Evolutionary conservation across 2,113 vertebrate genomes (phyloP), one percentile per base, ranked within the genome.

Genomic region (Oxygymnocypris stewartii): DNA sequence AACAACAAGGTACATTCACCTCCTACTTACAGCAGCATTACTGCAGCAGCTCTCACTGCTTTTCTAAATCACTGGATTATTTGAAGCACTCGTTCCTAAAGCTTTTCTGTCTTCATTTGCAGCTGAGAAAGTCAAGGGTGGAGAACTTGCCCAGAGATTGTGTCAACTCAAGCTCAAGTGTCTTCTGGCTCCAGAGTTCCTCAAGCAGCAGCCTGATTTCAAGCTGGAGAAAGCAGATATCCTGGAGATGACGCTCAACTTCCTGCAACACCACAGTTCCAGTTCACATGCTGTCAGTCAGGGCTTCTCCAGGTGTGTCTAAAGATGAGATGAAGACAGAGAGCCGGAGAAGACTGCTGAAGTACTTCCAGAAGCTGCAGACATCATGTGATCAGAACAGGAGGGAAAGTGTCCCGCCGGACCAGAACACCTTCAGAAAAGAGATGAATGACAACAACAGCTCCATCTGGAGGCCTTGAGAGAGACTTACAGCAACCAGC

Each of bases 151-250:
- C 31, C 18, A 89, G 90, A 51, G 14, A 51, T 51, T 0, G 14
- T 51, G 1, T 51, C 49, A 51, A 16, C 49, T 49, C 12, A 4
- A 51, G 49, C 49, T 51, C 76, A 85, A 89, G 57, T 80, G 89
- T 78, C 73, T 71, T 78, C 76, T 77, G 75, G 47, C 25, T 37
- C 40, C 40, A 40, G 40, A 40, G 40, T 40, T 40, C 40, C 1
- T 40, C 40, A 40, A 40, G 40, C 91, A 88, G 85, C 89, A 92
- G 85, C 91, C 40, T 40, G 40, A 40, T 92, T 88, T 35, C 90
- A 93, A 94, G 90, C 89, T 93, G 89, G 92, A 94, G 90, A 94
- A 94, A 92, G 59, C 92, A 67, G 92, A 94, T 79, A 89, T 94
- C 88, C 91, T 87, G 92, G 92, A 95, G 90, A 93, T 91, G 91